Evolutionary conservation across 2,888 invertebrate species (phyloP).

Genomic region (Dysmachus trigonus): DNA sequence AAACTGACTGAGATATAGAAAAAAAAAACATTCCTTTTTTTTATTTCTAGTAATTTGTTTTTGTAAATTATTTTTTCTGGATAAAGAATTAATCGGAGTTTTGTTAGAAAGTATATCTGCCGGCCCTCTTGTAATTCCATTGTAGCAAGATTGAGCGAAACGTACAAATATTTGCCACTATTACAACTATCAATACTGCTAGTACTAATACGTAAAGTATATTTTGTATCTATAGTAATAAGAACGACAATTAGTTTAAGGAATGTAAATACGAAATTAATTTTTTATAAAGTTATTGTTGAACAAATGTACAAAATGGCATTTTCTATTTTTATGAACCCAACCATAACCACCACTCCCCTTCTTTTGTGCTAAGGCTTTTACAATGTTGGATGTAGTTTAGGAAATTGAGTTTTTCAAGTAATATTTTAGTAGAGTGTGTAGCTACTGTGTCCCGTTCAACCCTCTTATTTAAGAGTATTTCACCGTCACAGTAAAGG

Average conservation of each 20-base stretch:
- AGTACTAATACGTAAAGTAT: not conserved
- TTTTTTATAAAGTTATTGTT: conserved; percentile 42
- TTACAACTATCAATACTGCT: not conserved
- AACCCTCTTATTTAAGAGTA: conserved; percentile 2
- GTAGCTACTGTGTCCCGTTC: conserved; percentile 14
- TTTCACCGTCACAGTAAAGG: not conserved
- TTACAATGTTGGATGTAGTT: not conserved
- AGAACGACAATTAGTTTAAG: conserved; percentile 2
- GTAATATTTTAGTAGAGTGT: not conserved
- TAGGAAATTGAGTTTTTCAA: not conserved
- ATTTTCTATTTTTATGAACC: conserved; percentile 38
- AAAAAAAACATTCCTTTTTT: not conserved
- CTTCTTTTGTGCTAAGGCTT: not conserved
- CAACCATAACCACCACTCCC: not conserved
- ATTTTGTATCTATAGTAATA: conserved; percentile 26
- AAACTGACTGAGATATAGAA: not conserved
- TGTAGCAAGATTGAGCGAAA: not conserved
- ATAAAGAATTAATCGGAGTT: not conserved
- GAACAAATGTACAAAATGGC: conserved; percentile 33
- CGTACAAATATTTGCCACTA: conserved; percentile 27
- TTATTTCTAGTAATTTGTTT: not conserved
- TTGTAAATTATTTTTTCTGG: not conserved
- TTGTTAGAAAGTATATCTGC: not conserved
- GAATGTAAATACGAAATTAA: conserved; percentile 7
- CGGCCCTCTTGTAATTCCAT: not conserved